Evolutionary conservation across 2,113 vertebrate genomes (phyloP), one percentile per base, ranked within the genome.

Genomic region (Microtus ochrogaster): DNA sequence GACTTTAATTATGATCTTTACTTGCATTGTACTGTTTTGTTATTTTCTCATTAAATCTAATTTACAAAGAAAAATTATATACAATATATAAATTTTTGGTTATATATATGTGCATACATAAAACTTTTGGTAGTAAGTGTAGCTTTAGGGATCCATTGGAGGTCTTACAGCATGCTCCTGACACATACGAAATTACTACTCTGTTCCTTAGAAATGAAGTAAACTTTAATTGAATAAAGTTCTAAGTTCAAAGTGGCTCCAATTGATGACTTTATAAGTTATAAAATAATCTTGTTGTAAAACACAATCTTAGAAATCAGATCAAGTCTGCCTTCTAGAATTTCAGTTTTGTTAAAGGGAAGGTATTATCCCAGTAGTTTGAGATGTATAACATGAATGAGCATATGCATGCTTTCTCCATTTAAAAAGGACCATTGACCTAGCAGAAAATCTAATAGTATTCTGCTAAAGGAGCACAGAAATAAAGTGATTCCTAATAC

Each of bases 211-310:
- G 47, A 47, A 47, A 47, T 47, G 47, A 47, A 47, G 8, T 47
- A 47, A 47, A 47, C 8, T 86, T 94, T 65, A 93, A 65, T 22
- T 96, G 41, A 83, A 9, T 78, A 12, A 44, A 12, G 39, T 19
- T 95, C 92, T 92, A 90, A 78, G 0, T 49, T 88, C 28, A 21
- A 84, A 19, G 36, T 81, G 10, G 2, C 2, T 87, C 7, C 10
- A 94, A 11, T 33, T 84, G 30, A 28, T 63, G 85, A 5, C 47
- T 81, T 90, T 92, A 12, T 58, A 11, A 95, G 94, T 92, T 19
- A 19, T 19, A 74, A 24, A 93, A 13, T 10, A 26, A 63, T 26
- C 52, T 89, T 8, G 24, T 92, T 74, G 55, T 84, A 24, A 84
- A 73, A 91, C 4, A 1, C 47, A 79, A 70, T 3, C 5, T 79